A percentile compares a stretch with the other conserved stretches of the same genome.
phyloP scores from a whole-genome alignment of 2,113 vertebrate genomes.

The Smithornis capensis region DNA sequence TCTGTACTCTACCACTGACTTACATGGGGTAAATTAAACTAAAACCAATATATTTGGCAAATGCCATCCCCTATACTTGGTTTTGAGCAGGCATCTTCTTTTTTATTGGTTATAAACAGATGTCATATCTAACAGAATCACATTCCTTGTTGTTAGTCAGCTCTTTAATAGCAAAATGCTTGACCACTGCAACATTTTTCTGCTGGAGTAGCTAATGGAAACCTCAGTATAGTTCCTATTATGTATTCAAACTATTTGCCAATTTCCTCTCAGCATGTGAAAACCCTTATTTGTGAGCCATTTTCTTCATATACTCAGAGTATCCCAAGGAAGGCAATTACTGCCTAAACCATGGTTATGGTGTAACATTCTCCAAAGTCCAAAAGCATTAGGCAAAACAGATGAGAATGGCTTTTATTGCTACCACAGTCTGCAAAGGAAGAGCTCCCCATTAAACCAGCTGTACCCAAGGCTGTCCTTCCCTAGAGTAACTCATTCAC shows the following conservation, averaged over 20 bases:
- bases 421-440: background rate
- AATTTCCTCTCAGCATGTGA: slow-evolving; percentile 31
- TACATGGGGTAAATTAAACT: background rate
- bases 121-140: background rate
- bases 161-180: slow-evolving; percentile 13
- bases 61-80: background rate
- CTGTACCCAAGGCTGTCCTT: background rate
- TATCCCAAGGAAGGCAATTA: background rate
- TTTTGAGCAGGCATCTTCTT: background rate
- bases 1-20: background rate
- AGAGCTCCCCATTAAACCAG: background rate
- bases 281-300: slow-evolving; percentile 29
- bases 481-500: background rate
- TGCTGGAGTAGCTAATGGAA: slow-evolving; percentile 33
- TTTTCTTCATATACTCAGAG: background rate
- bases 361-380: background rate
- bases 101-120: background rate
- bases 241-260: slow-evolving; percentile 52
- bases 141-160: slow-evolving; percentile 18
- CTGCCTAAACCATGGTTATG: background rate
- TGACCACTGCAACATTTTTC: slow-evolving; percentile 40
- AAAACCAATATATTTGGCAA: background rate
- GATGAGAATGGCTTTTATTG: background rate
- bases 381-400: background rate
- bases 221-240: slow-evolving; percentile 21